Percentiles rank a stretch among this genome's conserved stretches.
These are phyloP conservation scores for Tinea pellionella DNA, from an alignment of 2,888 invertebrate genomes.

Conservation along the genomic window DNA sequence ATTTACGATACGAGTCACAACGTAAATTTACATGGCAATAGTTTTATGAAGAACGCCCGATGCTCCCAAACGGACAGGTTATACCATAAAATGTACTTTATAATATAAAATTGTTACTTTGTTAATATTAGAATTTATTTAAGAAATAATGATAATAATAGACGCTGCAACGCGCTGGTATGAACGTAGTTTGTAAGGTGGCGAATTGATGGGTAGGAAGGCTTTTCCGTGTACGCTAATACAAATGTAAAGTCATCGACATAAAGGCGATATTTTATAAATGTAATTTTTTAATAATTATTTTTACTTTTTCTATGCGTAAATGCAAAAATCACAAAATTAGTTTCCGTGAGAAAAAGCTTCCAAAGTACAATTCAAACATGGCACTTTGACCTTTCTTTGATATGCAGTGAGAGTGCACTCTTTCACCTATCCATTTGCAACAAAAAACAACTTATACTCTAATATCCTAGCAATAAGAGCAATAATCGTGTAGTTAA, in stretches of 20 bases:
- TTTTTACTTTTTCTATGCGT: no score
- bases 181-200: no score
- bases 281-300: no score
- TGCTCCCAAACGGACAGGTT: slow-evolving; percentile 3
- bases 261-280: no score
- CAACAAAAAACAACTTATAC: neutral
- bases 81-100: neutral
- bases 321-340: no score
- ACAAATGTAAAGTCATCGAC: no score
- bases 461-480: neutral
- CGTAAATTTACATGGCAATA: neutral
- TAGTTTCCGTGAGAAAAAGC: slow-evolving; percentile 45
- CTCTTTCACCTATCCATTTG: neutral
- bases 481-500: neutral
- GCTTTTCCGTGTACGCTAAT: no score
- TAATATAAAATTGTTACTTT: slow-evolving; percentile 1
- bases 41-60: slow-evolving; percentile 10
- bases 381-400: slow-evolving; percentile 47
- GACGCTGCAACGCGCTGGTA: no score
- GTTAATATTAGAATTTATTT: neutral
- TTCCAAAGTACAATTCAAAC: slow-evolving; percentile 42
- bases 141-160: no score
- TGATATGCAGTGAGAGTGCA: slow-evolving; percentile 28
- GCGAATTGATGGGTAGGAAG: no score
- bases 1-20: neutral